Percentiles rank a stretch among this genome's conserved stretches.
These are phyloP conservation scores for Bacillus rossius DNA, from an alignment of 1,140 invertebrate genomes.

Conservation along the genomic window DNA sequence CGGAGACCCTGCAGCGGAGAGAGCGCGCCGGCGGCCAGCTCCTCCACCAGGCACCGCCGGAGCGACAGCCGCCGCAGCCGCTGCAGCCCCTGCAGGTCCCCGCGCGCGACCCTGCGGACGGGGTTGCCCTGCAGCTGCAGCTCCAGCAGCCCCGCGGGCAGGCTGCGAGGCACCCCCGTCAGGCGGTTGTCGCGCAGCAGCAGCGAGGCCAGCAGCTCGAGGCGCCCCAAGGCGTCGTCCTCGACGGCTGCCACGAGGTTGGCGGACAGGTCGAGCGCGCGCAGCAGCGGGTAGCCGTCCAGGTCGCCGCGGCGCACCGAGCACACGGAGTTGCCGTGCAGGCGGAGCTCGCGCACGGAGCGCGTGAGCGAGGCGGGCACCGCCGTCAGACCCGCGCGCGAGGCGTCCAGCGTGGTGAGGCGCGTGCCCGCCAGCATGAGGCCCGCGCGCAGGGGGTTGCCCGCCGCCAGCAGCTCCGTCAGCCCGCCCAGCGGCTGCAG, in stretches of 20 bases:
- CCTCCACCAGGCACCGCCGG: slow-evolving; percentile 58
- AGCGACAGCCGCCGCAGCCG: slow-evolving; percentile 64
- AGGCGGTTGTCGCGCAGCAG: slow-evolving; percentile 74
- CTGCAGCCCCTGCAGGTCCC: slow-evolving; percentile 62
- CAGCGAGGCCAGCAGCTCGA: slow-evolving; percentile 71
- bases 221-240: slow-evolving; percentile 76
- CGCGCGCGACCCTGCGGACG: slow-evolving; percentile 55
- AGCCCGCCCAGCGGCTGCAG: slow-evolving; percentile 69
- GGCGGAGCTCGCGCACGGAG: slow-evolving; percentile 70
- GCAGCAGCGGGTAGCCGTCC: slow-evolving; percentile 80
- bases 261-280: slow-evolving; percentile 71
- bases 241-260: slow-evolving; percentile 73
- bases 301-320: slow-evolving; percentile 76
- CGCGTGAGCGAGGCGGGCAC: slow-evolving; percentile 80
- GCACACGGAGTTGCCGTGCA: slow-evolving; percentile 69
- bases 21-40: slow-evolving; percentile 60
- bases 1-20: slow-evolving; percentile 56
- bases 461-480: slow-evolving; percentile 66
- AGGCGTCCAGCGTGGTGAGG: slow-evolving; percentile 75
- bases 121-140: slow-evolving; percentile 60
- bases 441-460: slow-evolving; percentile 54
- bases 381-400: slow-evolving; percentile 66
- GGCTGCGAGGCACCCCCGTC: slow-evolving; percentile 54
- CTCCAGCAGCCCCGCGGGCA: slow-evolving; percentile 54
- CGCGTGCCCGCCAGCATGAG: slow-evolving; percentile 45